Evolutionary conservation across 2,888 invertebrate genomes (phyloP).

Genomic region (Auanema sp.): DNA sequence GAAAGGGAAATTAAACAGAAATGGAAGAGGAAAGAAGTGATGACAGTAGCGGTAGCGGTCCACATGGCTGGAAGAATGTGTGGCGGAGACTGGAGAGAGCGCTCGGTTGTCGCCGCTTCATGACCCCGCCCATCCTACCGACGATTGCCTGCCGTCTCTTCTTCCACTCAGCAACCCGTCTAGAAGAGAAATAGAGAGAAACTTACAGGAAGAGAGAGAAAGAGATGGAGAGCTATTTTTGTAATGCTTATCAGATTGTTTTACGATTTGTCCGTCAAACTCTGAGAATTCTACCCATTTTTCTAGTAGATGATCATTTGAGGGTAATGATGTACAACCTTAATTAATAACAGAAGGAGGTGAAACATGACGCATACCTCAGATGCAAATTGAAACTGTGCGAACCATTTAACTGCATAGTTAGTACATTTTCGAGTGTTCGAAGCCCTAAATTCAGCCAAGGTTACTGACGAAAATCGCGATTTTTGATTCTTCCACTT

Average conservation of each 20-base stretch:
- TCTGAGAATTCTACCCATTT: too few species aligned
- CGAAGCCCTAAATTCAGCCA: too few species aligned
- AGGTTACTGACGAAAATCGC: too few species aligned
- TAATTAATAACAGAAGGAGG: too few species aligned
- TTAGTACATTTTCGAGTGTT: too few species aligned
- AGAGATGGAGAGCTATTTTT: conserved; percentile 16
- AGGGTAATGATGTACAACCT: too few species aligned
- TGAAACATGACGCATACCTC: too few species aligned
- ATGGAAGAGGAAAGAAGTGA: background rate
- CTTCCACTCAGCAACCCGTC: conserved; percentile 9
- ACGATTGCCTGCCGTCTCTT: conserved; percentile 1
- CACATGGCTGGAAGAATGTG: conserved; percentile 10
- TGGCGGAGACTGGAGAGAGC: conserved; percentile 10
- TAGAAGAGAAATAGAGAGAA: background rate
- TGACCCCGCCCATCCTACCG: conserved; percentile 17
- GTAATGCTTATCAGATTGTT: conserved; percentile 16
- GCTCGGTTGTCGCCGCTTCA: conserved; percentile 10
- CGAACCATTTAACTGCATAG: too few species aligned
- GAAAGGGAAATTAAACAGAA: conserved; percentile 12
- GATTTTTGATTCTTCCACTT: too few species aligned
- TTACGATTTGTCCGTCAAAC: conserved; percentile 14
- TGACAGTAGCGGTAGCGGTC: conserved; percentile 12
- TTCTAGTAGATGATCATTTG: too few species aligned
- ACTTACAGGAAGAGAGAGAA: too few species aligned
- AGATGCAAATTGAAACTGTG: too few species aligned